Evolutionary conservation across 1,140 invertebrate species (phyloP).

Genomic region (Condylostylus longicornis): DNA sequence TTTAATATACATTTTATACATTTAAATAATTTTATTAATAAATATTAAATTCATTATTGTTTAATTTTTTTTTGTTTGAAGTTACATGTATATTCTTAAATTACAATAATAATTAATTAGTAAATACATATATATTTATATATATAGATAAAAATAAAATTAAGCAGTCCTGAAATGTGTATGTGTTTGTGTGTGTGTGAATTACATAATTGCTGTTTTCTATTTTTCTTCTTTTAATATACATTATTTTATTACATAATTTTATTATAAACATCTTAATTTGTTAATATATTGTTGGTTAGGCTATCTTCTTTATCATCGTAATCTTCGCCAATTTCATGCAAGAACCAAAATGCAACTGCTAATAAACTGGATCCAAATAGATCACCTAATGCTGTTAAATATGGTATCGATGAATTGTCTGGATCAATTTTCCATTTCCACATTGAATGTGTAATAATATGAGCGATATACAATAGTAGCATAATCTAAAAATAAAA

Average conservation of each 20-base stretch:
- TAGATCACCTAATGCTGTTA: constrained; percentile 87
- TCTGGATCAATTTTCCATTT: constrained; percentile 80
- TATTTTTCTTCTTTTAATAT: not conserved
- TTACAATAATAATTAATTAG: not conserved
- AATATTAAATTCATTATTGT: no score
- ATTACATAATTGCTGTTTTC: not conserved
- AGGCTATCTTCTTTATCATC: constrained; percentile 26
- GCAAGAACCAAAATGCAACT: constrained; percentile 67
- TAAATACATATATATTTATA: not conserved
- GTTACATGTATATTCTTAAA: no score
- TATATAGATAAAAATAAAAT: not conserved
- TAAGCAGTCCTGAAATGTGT: no score
- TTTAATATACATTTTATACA: no score
- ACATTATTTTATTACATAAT: not conserved
- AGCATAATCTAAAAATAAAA: constrained; percentile 50
- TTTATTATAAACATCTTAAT: not conserved
- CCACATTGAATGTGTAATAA: constrained; percentile 88
- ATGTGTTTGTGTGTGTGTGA: no score
- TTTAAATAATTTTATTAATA: no score
- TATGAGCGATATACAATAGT: constrained; percentile 66
- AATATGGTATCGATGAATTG: constrained; percentile 91
- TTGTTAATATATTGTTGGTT: no score
- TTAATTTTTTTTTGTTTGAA: no score
- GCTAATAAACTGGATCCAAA: constrained; percentile 76
- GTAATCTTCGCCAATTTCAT: constrained; percentile 44